Percentiles rank a stretch among this genome's conserved stretches.
phyloP scores from a whole-genome alignment of 2,113 vertebrate genomes.

The Eptesicus fuscus region DNA sequence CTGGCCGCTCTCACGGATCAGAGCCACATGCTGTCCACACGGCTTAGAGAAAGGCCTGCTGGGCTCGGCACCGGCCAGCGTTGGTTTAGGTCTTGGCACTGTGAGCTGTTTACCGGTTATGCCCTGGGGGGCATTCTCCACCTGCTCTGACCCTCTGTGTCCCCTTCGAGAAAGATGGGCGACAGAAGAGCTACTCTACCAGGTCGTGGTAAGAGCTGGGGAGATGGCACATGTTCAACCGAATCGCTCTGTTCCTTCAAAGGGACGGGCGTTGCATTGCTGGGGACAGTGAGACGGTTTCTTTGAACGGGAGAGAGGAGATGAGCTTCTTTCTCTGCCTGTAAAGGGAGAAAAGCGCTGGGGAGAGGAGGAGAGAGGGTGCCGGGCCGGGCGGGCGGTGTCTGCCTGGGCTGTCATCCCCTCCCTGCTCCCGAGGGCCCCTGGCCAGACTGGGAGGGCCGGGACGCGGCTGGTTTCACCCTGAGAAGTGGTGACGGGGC shows the following conservation, averaged over 20 bases:
- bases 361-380: not conserved
- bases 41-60: not conserved
- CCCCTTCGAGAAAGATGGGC: not conserved
- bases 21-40: not conserved
- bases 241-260: not conserved
- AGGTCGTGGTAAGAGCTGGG: not conserved
- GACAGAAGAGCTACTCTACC: not conserved
- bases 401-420: rapidly evolving
- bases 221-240: not conserved
- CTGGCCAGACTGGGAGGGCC: not conserved
- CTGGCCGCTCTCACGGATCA: not conserved
- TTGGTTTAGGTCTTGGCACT: not conserved
- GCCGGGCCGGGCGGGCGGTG: not conserved
- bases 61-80: not conserved
- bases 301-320: not conserved
- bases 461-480: not conserved
- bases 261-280: not conserved
- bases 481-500: not conserved
- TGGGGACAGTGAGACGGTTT: not conserved
- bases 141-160: not conserved
- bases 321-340: not conserved
- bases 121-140: not conserved
- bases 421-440: too few relatives aligned
- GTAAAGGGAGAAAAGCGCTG: not conserved
- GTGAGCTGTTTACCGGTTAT: not conserved